Conservation (phyloP, 2,888 invertebrate species). For the Chrysolina oricalcia region DNA sequence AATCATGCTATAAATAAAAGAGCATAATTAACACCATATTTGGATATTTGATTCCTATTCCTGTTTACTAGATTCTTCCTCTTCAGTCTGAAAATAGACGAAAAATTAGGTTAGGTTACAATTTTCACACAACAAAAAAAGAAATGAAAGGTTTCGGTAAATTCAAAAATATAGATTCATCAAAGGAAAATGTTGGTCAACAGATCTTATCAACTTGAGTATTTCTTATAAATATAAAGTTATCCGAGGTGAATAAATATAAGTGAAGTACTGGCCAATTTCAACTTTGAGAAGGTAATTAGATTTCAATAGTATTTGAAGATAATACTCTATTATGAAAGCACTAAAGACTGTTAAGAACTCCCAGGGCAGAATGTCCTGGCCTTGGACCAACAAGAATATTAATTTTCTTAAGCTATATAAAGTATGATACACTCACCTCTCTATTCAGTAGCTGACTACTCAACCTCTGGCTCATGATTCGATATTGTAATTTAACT, state of each 20-base stretch:
- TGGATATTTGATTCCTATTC: constrained; percentile 16
- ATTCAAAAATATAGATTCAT: too few relatives aligned
- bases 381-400: not conserved
- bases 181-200: too few relatives aligned
- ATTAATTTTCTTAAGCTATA: not conserved
- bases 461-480: constrained; percentile 68
- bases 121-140: not conserved
- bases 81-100: constrained; percentile 26
- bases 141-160: not conserved
- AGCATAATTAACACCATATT: constrained; percentile 5
- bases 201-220: too few relatives aligned
- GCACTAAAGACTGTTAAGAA: not conserved
- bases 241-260: too few relatives aligned
- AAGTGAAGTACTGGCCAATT: too few relatives aligned
- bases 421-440: constrained; percentile 35
- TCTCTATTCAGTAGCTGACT: constrained; percentile 60
- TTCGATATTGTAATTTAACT: constrained; percentile 73
- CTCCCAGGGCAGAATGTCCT: not conserved
- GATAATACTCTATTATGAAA: not conserved
- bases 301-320: not conserved
- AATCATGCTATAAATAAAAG: constrained; percentile 27
- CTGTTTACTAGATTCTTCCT: constrained; percentile 28
- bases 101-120: not conserved
- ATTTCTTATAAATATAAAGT: too few relatives aligned
- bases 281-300: too few relatives aligned